A percentile compares a stretch with the other conserved stretches of the same genome.
Evolutionary conservation across 2,888 invertebrate genomes (phyloP).

Genomic region (Iselma pallidipennis): DNA sequence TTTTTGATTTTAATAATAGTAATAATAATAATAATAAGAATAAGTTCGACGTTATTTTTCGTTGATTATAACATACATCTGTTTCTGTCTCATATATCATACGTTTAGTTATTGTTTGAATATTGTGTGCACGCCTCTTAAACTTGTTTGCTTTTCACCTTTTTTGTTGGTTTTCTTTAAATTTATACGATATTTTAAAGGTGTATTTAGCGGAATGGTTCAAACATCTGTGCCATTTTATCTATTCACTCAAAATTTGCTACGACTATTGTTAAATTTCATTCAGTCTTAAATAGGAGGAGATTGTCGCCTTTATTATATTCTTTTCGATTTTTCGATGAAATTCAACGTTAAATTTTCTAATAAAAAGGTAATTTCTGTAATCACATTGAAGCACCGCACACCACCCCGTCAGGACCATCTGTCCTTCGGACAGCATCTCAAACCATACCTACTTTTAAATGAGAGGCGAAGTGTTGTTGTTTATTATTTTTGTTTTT

Average conservation of each 20-base stretch:
- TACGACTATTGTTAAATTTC: slow-evolving; percentile 21
- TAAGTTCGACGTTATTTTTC: neutral
- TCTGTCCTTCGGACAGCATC: too few relatives aligned
- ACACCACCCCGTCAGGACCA: too few relatives aligned
- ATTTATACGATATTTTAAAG: slow-evolving; percentile 27
- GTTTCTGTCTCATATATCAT: slow-evolving; percentile 24
- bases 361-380: too few relatives aligned
- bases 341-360: slow-evolving; percentile 3
- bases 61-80: slow-evolving; percentile 17
- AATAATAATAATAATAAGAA: neutral
- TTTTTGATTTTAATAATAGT: neutral
- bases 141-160: slow-evolving; percentile 32
- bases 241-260: slow-evolving; percentile 31
- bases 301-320: slow-evolving; percentile 14
- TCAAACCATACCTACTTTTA: too few relatives aligned
- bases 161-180: slow-evolving; percentile 27
- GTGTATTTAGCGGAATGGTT: slow-evolving; percentile 36
- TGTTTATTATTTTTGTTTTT: too few relatives aligned
- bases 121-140: slow-evolving; percentile 28
- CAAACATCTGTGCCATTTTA: slow-evolving; percentile 37
- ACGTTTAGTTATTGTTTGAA: slow-evolving; percentile 10
- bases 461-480: too few relatives aligned
- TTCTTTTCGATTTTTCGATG: neutral
- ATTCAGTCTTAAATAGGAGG: slow-evolving; percentile 19
- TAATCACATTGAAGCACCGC: too few relatives aligned